Conservation (phyloP, 2,113 vertebrate species). For the Ciconia stormi region DNA sequence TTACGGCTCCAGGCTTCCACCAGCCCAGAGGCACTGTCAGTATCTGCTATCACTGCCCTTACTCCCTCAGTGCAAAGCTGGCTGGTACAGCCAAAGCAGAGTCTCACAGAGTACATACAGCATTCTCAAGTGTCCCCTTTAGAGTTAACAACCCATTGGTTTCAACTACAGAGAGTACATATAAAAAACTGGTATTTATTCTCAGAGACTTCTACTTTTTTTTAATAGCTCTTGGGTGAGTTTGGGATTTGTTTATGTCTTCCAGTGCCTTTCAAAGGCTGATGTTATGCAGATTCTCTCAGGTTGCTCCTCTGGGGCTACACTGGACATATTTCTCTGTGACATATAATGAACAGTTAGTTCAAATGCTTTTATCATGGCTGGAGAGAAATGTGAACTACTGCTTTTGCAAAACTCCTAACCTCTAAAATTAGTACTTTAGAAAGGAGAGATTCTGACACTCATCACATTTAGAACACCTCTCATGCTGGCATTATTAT, state of each 20-base stretch:
- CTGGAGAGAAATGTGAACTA: not conserved
- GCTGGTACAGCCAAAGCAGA: not conserved
- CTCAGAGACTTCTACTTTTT: not conserved
- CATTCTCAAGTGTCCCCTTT: not conserved
- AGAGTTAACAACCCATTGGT: not conserved
- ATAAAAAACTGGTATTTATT: not conserved
- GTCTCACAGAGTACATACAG: not conserved
- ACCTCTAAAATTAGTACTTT: not conserved
- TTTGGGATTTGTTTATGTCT: not conserved
- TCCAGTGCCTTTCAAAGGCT: not conserved
- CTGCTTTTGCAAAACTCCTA: not conserved
- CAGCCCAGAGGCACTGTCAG: not conserved
- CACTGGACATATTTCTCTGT: not conserved
- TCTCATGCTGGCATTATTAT: not conserved
- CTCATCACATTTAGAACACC: not conserved
- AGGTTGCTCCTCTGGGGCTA: not conserved
- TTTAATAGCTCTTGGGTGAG: not conserved
- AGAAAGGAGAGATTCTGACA: not conserved
- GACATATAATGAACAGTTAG: not conserved
- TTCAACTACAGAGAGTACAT: not conserved
- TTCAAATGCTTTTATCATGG: not conserved
- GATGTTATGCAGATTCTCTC: not conserved
- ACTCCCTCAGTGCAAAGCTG: not conserved
- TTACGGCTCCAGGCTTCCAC: not conserved
- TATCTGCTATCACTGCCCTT: not conserved